A percentile compares a stretch with the other conserved stretches of the same genome.
phyloP scores from a whole-genome alignment of 2,113 vertebrate species.

The Catharus fuscescens region DNA sequence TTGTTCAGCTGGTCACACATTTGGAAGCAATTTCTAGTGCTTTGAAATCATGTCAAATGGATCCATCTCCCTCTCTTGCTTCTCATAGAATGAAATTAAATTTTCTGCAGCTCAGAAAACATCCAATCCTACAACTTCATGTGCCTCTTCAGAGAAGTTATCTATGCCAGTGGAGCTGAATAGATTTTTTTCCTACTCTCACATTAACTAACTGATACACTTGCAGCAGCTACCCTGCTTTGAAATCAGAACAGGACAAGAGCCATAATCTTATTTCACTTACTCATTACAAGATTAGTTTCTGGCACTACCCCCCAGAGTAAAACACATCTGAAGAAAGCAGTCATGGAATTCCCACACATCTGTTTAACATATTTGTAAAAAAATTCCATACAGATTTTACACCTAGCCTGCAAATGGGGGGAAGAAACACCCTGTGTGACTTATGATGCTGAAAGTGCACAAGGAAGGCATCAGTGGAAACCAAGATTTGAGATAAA shows the following conservation, averaged over 20 bases:
- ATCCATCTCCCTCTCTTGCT: background rate
- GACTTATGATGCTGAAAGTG: background rate
- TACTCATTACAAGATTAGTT: background rate
- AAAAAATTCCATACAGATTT: background rate
- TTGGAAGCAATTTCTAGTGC: slow-evolving; percentile 4
- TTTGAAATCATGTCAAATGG: slow-evolving; percentile 4
- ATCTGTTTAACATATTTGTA: background rate
- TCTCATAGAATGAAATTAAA: background rate
- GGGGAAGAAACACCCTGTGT: background rate
- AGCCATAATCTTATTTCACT: background rate
- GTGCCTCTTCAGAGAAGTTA: background rate
- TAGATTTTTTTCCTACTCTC: background rate
- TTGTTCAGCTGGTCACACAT: slow-evolving; percentile 18
- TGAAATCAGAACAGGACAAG: background rate
- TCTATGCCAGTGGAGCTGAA: background rate
- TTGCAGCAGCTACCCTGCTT: background rate
- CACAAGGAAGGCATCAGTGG: background rate
- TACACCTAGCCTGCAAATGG: background rate
- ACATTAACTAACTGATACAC: background rate
- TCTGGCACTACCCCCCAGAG: background rate
- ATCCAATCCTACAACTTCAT: background rate
- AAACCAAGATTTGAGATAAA: background rate
- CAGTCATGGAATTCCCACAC: background rate
- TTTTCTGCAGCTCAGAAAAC: background rate
- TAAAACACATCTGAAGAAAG: background rate